Percentiles rank a stretch among this genome's conserved stretches.
Evolutionary conservation across 2,797 vertebrate species (phyloP).

Genomic region (Squalus acanthias): DNA sequence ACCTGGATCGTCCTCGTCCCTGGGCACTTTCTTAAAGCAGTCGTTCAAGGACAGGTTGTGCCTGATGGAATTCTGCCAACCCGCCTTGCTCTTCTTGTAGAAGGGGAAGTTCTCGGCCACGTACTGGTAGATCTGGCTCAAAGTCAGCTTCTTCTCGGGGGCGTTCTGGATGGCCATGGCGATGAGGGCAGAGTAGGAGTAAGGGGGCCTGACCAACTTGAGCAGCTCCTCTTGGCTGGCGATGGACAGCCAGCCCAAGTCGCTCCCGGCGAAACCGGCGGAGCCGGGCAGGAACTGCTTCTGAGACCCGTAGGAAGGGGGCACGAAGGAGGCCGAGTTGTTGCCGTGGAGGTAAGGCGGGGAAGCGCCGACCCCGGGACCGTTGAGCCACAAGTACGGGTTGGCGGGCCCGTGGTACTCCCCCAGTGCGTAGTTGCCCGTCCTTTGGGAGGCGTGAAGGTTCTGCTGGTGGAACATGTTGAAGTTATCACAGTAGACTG

Average conservation of each 20-base stretch:
- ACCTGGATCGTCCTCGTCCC: slow-evolving; percentile 96
- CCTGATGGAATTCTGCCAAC: slow-evolving; percentile 93
- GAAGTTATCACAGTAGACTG: slow-evolving; percentile 86
- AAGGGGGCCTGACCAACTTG: slow-evolving; percentile 90
- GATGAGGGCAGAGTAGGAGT: slow-evolving; percentile 95
- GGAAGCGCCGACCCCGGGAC: slow-evolving; percentile 66
- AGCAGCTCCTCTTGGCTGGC: slow-evolving; percentile 90
- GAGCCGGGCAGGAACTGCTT: slow-evolving; percentile 66
- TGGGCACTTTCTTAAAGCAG: slow-evolving; percentile 91
- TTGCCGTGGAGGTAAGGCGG: slow-evolving; percentile 73
- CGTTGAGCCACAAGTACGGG: slow-evolving; percentile 83
- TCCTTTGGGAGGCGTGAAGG: slow-evolving; percentile 60
- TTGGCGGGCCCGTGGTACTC: slow-evolving; percentile 76
- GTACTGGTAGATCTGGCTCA: slow-evolving; percentile 95
- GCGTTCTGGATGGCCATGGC: slow-evolving; percentile 97
- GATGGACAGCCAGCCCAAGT: slow-evolving; percentile 85
- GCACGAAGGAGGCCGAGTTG: slow-evolving; percentile 65
- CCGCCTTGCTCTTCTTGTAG: slow-evolving; percentile 93
- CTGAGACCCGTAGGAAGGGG: slow-evolving; percentile 68
- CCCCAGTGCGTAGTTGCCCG: slow-evolving; percentile 70
- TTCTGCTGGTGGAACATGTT: slow-evolving; percentile 73
- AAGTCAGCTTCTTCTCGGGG: slow-evolving; percentile 85
- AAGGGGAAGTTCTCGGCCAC: slow-evolving; percentile 95
- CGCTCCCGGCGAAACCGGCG: slow-evolving; percentile 66
- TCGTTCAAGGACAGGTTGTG: slow-evolving; percentile 92